These are phyloP conservation scores for Hoplodrina ambigua DNA, from an alignment of 2,888 invertebrate genomes.

Conservation along the genomic window DNA sequence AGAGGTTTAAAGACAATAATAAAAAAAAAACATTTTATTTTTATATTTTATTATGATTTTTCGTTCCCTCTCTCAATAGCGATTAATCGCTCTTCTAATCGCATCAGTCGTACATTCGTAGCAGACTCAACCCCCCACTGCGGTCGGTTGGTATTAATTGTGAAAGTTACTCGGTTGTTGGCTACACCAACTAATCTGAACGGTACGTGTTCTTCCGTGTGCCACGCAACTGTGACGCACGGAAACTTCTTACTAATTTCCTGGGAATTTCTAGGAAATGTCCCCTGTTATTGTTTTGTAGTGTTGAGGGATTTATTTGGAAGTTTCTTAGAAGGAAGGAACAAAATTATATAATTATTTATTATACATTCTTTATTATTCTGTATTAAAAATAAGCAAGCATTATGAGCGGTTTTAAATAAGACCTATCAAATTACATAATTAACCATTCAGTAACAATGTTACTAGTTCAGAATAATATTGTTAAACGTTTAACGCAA, in stretches of 20 bases:
- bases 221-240: slow-evolving; percentile 58
- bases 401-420: too few species aligned
- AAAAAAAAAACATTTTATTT: too few species aligned
- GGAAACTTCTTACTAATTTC: slow-evolving; percentile 50
- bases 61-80: not conserved
- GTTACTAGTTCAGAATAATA: too few species aligned
- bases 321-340: not conserved
- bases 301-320: not conserved
- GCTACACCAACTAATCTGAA: slow-evolving; percentile 73
- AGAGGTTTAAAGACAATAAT: too few species aligned
- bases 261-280: slow-evolving; percentile 32
- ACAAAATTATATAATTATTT: too few species aligned
- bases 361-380: too few species aligned
- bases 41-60: not conserved
- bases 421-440: too few species aligned
- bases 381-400: too few species aligned
- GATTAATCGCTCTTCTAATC: slow-evolving; percentile 40
- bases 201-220: slow-evolving; percentile 65
- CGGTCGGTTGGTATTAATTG: slow-evolving; percentile 77
- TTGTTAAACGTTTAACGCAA: too few species aligned
- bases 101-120: slow-evolving; percentile 48
- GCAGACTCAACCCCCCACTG: slow-evolving; percentile 50
- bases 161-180: slow-evolving; percentile 77
- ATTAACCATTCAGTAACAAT: too few species aligned
- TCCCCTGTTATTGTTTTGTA: slow-evolving; percentile 14